Base-by-base conservation (phyloP, 2,797 vertebrate genomes). In the Gadopsis bispinosus region DNA sequence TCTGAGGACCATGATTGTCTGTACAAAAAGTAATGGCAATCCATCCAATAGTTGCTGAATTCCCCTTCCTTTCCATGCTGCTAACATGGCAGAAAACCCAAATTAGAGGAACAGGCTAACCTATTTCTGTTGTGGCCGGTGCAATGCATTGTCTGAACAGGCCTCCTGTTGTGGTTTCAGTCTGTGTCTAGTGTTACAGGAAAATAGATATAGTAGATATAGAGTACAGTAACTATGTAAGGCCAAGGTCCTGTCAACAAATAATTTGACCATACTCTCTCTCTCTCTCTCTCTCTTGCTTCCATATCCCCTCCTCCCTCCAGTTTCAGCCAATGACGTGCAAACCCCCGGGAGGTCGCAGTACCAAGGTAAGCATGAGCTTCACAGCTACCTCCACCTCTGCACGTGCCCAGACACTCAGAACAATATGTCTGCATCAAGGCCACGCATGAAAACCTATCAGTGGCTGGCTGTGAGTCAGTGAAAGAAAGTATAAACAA, bases 161-260 rank as follows among this genome's bases (percentile, higher is more conserved):
- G 75, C 86, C 86, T 89, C 81, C 88, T 90, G 89, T 93, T 93
- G 84, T 85, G 72, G 72, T 83, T 82, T 83, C 84, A 92, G 78
- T 68, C 73, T 77, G 64, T 61, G 88, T 93, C 87, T 95, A 82
- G 77, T 88, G 83, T 95, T 95, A 94, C 93, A 94, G 92, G 92
- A 93, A 94, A 92, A 94, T 87, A 90, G 88, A 95, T 93, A 88
- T 84, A 92, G 90, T 92, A 92, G 89, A 93, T 92, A 94, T 88
- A 87, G 83, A 91, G 86, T 68, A 79, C 80, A 88, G 89, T 81
- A 83, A 89, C 82, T 85, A 86, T 88, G 78, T 87, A 92, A 87
- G 80, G 91, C 92, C 92, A 93, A 94, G 86, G 94, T 86, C 89
- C 90, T 93, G 91, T 94, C 93, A 94, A 91, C 92, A 94, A 94